A percentile compares a stretch with the other conserved stretches of the same genome.
Conservation (phyloP, 1,140 invertebrate species). For the Maconellicoccus hirsutus region DNA sequence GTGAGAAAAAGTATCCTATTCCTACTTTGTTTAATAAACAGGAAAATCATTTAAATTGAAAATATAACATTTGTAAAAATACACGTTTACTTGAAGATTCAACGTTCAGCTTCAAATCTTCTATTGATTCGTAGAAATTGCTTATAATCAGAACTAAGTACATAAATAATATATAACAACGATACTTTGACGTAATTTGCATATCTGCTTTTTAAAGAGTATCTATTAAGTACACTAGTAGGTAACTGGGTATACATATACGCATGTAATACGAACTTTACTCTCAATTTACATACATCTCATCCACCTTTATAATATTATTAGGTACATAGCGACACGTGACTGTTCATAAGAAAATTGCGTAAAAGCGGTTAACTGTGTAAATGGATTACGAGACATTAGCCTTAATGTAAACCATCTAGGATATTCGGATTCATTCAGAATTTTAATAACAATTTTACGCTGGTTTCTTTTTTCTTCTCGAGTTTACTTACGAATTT, state of each 20-base stretch:
- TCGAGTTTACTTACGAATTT: background rate
- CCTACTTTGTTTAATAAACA: too few relatives aligned
- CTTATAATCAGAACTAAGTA: too few relatives aligned
- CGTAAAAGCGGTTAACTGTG: conserved; percentile 16
- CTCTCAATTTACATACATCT: conserved; percentile 20
- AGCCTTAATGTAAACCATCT: background rate
- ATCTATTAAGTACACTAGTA: too few relatives aligned
- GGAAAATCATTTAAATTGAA: too few relatives aligned
- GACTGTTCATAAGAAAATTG: conserved; percentile 20
- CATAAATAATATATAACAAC: background rate
- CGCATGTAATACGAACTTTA: conserved; percentile 14
- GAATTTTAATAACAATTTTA: conserved; percentile 10
- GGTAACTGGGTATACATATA: background rate
- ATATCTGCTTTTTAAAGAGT: too few relatives aligned
- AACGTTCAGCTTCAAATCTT: too few relatives aligned
- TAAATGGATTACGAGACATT: conserved; percentile 12
- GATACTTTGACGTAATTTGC: background rate
- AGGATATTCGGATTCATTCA: background rate
- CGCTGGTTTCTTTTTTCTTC: background rate
- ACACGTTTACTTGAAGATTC: too few relatives aligned
- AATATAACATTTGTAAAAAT: too few relatives aligned
- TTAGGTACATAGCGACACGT: background rate
- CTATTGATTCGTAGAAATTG: too few relatives aligned
- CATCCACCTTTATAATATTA: conserved; percentile 14
- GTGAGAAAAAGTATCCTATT: too few relatives aligned